Conservation (phyloP, 2,888 invertebrate genomes). For the Leptopilina drosophilae region DNA sequence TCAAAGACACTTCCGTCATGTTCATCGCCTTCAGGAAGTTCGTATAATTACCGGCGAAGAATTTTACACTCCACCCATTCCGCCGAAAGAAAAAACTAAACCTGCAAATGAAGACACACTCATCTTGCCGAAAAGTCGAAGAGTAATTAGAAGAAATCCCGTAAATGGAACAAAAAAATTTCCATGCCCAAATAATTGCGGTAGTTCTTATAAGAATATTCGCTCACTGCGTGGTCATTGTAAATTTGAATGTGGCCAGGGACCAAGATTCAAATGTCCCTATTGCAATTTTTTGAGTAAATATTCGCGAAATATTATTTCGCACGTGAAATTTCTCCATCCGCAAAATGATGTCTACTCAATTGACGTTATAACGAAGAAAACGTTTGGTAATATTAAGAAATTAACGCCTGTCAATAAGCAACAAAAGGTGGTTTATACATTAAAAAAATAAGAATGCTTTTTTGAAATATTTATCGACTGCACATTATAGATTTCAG, state of each 20-base stretch:
- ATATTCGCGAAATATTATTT: slow-evolving; percentile 13
- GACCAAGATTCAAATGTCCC: slow-evolving; percentile 58
- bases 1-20: background rate
- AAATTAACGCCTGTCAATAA: background rate
- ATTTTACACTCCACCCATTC: background rate
- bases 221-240: slow-evolving; percentile 45
- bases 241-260: slow-evolving; percentile 59
- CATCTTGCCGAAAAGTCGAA: no score
- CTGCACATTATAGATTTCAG: no score
- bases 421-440: no score
- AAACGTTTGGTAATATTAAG: slow-evolving; percentile 13
- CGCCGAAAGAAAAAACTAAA: background rate
- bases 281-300: slow-evolving; percentile 53
- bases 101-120: background rate
- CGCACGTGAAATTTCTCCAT: slow-evolving; percentile 8
- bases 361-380: slow-evolving; percentile 27
- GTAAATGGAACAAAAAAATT: slow-evolving; percentile 56
- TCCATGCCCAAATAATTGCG: slow-evolving; percentile 25
- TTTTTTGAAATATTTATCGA: no score
- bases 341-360: background rate
- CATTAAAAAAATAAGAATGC: no score
- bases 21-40: background rate
- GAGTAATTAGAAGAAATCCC: slow-evolving; percentile 45
- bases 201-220: slow-evolving; percentile 30
- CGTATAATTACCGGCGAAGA: background rate